These are phyloP conservation scores for Luscinia megarhynchos DNA, from an alignment of 2,797 vertebrate genomes.

Conservation along the genomic window DNA sequence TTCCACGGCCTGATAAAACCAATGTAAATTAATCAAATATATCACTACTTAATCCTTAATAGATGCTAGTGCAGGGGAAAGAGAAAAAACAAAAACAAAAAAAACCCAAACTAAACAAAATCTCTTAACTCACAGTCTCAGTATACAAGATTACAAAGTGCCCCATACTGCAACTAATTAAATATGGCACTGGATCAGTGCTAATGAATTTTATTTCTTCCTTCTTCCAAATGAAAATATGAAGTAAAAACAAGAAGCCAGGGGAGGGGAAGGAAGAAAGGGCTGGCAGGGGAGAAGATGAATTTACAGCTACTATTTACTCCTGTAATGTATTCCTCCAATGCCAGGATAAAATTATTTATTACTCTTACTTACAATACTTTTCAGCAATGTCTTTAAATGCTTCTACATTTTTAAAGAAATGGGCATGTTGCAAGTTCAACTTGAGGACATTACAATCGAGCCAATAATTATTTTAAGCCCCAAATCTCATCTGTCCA, in stretches of 20 bases:
- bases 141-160: slow-evolving; percentile 9
- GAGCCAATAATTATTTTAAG: background rate
- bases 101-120: background rate
- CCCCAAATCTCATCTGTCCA: background rate
- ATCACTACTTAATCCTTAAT: slow-evolving; percentile 15
- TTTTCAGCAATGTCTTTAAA: background rate
- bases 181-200: background rate
- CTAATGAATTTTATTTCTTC: slow-evolving; percentile 26
- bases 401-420: background rate
- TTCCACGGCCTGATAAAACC: background rate
- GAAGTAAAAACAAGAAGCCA: background rate
- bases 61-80: background rate
- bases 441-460: background rate
- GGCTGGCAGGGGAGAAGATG: background rate
- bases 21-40: slow-evolving; percentile 34
- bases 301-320: background rate
- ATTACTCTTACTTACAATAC: background rate
- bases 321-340: background rate
- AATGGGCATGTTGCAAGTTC: background rate
- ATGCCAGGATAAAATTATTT: background rate
- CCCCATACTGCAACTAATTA: background rate
- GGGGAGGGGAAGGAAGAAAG: background rate
- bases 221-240: slow-evolving; percentile 1
- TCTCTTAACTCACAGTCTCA: background rate
- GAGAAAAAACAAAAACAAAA: background rate